Evolutionary conservation across 2,113 vertebrate species (phyloP).

Genomic region (Chelonoidis abingdonii): DNA sequence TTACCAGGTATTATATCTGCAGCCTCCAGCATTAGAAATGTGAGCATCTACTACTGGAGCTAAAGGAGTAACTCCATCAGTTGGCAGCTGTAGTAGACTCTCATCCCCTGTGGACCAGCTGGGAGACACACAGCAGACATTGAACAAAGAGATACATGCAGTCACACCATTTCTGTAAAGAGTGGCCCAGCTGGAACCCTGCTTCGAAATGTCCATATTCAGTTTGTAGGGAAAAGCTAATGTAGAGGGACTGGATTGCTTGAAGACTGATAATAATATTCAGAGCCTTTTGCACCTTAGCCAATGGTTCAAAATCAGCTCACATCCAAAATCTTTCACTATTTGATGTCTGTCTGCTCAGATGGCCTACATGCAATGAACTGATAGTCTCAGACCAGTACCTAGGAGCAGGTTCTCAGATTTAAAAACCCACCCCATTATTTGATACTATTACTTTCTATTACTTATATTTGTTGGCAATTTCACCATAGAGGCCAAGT

Average conservation of each 20-base stretch:
- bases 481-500: neutral
- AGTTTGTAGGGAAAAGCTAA: neutral
- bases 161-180: neutral
- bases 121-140: too few relatives aligned
- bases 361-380: rapidly evolving
- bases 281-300: neutral
- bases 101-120: too few relatives aligned
- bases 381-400: rapidly evolving
- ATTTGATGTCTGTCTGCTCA: neutral
- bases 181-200: neutral
- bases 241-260: neutral
- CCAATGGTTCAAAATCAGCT: neutral
- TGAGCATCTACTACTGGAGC: neutral
- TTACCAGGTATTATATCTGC: neutral
- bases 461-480: neutral
- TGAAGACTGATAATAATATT: neutral
- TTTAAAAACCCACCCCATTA: neutral
- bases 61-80: neutral
- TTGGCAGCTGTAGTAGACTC: neutral
- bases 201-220: neutral
- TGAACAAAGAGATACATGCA: neutral
- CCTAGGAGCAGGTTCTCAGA: neutral
- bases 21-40: neutral
- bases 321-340: too few relatives aligned
- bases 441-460: neutral